Percentiles rank a stretch among this genome's conserved stretches.
phyloP scores from a whole-genome alignment of 2,113 vertebrate genomes.

The Lipophrys pholis region DNA sequence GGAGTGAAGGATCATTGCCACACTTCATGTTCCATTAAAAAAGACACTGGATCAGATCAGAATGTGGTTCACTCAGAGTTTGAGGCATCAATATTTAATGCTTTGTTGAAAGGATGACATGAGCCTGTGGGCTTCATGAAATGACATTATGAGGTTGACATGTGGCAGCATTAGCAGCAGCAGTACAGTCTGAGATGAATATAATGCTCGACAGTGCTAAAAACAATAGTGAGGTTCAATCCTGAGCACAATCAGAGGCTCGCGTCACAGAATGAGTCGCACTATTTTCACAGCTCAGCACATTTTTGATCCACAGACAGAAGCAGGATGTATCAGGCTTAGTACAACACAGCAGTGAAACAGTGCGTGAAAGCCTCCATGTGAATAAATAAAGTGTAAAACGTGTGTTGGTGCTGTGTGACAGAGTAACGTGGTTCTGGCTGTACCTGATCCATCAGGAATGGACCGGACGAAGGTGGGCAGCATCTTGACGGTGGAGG shows the following conservation, averaged over 20 bases:
- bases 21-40: no score
- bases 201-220: not conserved
- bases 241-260: slow-evolving; percentile 50
- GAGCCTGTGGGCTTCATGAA: not conserved
- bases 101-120: not conserved
- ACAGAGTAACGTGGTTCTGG: no score
- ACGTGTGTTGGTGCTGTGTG: no score
- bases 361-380: no score
- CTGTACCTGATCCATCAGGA: slow-evolving; percentile 92
- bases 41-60: no score
- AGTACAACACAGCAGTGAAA: no score
- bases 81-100: not conserved
- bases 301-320: slow-evolving; percentile 48
- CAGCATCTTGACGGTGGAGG: slow-evolving; percentile 94
- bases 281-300: slow-evolving; percentile 58
- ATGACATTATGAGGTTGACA: not conserved
- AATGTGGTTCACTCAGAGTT: no score
- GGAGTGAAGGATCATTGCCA: no score
- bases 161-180: not conserved
- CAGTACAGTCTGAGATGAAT: not conserved
- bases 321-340: not conserved
- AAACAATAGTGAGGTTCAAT: slow-evolving; percentile 49
- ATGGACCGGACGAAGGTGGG: slow-evolving; percentile 98
- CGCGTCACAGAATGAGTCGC: slow-evolving; percentile 16
- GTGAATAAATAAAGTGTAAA: no score